A percentile compares a stretch with the other conserved stretches of the same genome.
These are phyloP conservation scores for Ramazzottius varieornatus DNA, from an alignment of 2,888 invertebrate genomes.

Conservation along the genomic window DNA sequence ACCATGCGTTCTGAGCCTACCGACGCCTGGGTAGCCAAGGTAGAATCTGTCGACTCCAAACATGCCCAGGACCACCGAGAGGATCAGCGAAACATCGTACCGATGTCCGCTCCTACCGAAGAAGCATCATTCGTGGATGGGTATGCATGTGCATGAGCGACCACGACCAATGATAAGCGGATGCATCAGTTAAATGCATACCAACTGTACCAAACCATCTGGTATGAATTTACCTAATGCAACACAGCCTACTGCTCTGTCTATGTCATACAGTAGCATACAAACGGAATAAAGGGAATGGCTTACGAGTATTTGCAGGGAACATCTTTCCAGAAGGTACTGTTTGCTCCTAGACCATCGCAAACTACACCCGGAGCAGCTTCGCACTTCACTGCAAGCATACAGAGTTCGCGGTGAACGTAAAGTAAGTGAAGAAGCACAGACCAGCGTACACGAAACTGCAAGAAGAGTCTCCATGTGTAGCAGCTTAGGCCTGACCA, in stretches of 20 bases:
- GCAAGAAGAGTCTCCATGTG: no score
- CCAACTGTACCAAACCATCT: no score
- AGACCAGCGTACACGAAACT: no score
- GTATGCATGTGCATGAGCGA: neutral
- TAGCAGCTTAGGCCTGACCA: no score
- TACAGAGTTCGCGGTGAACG: conserved; percentile 7
- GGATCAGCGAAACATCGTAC: conserved; percentile 60
- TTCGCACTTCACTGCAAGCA: conserved; percentile 42
- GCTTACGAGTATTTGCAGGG: conserved; percentile 87
- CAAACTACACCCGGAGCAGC: conserved; percentile 59
- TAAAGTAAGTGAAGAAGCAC: no score
- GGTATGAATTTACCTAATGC: no score
- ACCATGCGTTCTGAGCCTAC: no score
- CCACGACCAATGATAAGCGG: neutral
- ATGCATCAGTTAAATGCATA: no score
- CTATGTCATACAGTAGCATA: no score
- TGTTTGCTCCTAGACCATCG: conserved; percentile 40
- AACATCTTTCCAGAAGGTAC: conserved; percentile 49
- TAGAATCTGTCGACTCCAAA: conserved; percentile 92
- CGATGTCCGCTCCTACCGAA: conserved; percentile 78
- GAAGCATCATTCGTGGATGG: conserved; percentile 9
- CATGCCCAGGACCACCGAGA: conserved; percentile 91
- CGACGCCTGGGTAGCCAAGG: conserved; percentile 86
- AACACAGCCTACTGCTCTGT: no score
- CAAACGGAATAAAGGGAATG: neutral